A percentile compares a stretch with the other conserved stretches of the same genome.
phyloP scores from a whole-genome alignment of 1,140 invertebrate species.

The Cotesia typhae region DNA sequence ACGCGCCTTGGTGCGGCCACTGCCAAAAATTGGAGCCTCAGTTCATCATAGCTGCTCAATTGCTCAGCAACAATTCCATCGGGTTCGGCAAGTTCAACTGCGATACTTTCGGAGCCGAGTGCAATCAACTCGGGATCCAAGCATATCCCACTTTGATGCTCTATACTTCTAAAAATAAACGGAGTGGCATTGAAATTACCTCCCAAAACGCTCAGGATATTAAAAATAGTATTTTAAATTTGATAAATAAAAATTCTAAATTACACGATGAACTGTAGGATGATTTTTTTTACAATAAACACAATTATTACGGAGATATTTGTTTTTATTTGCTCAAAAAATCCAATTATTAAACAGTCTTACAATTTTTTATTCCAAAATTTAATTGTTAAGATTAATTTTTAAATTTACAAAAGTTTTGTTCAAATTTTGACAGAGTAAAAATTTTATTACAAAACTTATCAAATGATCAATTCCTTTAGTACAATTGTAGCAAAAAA shows the following conservation, averaged over 20 bases:
- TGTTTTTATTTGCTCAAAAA: background rate
- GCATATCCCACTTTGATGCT: conserved; percentile 68
- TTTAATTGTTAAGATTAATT: no score
- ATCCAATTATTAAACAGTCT: no score
- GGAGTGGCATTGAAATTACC: conserved; percentile 39
- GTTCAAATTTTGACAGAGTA: no score
- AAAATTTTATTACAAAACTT: no score
- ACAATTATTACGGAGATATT: conserved; percentile 6
- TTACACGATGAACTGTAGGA: conserved; percentile 45
- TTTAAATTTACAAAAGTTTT: no score
- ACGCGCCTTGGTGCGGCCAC: conserved; percentile 79
- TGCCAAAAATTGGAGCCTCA: conserved; percentile 77
- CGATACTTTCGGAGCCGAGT: conserved; percentile 61
- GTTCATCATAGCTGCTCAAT: conserved; percentile 72
- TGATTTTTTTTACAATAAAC: conserved; percentile 26
- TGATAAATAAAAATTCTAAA: conserved; percentile 19
- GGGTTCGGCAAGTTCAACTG: conserved; percentile 70
- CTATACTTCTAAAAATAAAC: conserved; percentile 45
- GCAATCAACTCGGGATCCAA: conserved; percentile 62
- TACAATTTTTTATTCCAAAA: no score
- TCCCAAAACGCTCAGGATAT: conserved; percentile 42
- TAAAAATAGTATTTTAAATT: conserved; percentile 38
- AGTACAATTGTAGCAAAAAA: no score
- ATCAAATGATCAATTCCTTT: no score
- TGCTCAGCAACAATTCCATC: conserved; percentile 63